Conservation (phyloP, 2,797 vertebrate genomes). For the Pterois miles region DNA sequence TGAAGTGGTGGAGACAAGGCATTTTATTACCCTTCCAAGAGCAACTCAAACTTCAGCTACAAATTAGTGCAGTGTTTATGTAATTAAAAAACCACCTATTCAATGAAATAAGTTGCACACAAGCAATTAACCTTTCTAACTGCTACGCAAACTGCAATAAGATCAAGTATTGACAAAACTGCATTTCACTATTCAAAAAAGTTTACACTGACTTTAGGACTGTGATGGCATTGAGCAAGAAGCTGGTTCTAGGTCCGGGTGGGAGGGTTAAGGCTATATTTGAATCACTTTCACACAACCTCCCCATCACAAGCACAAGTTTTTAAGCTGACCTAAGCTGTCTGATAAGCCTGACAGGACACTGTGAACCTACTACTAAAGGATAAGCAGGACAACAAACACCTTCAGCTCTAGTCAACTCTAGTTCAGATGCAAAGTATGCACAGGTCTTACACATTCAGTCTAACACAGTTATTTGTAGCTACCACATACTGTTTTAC, state of each 20-base stretch:
- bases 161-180: constrained; percentile 83
- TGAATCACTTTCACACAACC: constrained; percentile 45
- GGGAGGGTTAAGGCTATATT: constrained; percentile 72
- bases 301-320: constrained; percentile 36
- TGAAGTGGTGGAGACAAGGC: constrained; percentile 54
- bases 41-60: constrained; percentile 77
- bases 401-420: constrained; percentile 37
- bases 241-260: constrained; percentile 38
- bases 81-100: constrained; percentile 80
- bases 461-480: constrained; percentile 55
- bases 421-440: constrained; percentile 43
- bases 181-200: constrained; percentile 76
- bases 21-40: constrained; percentile 50
- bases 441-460: constrained; percentile 62
- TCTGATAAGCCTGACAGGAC: constrained; percentile 38
- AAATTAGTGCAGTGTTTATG: constrained; percentile 95
- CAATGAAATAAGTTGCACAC: constrained; percentile 88
- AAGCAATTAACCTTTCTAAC: constrained; percentile 71
- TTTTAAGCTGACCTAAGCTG: constrained; percentile 29
- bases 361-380: constrained; percentile 33
- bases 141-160: constrained; percentile 79
- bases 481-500: constrained; percentile 61
- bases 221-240: constrained; percentile 44
- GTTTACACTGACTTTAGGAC: constrained; percentile 60
- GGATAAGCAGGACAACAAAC: constrained; percentile 36